Conservation (phyloP, 1,140 invertebrate genomes). For the Calliphora vicina region DNA sequence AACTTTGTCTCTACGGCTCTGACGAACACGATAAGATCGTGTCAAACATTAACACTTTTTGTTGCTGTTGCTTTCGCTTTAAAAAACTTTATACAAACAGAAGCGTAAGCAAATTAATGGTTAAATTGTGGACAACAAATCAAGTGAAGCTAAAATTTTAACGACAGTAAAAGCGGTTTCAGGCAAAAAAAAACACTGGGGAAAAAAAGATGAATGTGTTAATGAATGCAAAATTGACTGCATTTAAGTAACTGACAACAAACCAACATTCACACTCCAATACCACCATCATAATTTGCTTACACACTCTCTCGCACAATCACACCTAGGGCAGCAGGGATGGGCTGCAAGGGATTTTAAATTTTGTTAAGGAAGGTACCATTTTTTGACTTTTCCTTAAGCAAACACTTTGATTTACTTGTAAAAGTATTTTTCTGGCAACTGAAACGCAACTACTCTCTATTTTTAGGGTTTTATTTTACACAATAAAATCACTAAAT, state of each 20-base stretch:
- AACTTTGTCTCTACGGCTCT: not conserved
- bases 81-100: not conserved
- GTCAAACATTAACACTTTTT: constrained; percentile 33
- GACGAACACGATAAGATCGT: constrained; percentile 9
- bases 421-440: no score
- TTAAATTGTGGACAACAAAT: not conserved
- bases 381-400: no score
- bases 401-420: no score
- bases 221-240: constrained; percentile 24
- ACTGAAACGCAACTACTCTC: no score
- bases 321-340: no score
- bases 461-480: no score
- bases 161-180: not conserved
- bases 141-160: not conserved
- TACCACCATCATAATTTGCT: not conserved
- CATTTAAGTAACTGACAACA: not conserved
- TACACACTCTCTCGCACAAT: no score
- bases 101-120: constrained; percentile 21
- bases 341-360: no score
- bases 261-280: not conserved
- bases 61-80: not conserved
- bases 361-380: no score
- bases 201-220: constrained; percentile 30
- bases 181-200: not conserved
- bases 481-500: no score